These are phyloP conservation scores for Gari tellinella DNA, from an alignment of 2,888 invertebrate genomes.

Conservation along the genomic window DNA sequence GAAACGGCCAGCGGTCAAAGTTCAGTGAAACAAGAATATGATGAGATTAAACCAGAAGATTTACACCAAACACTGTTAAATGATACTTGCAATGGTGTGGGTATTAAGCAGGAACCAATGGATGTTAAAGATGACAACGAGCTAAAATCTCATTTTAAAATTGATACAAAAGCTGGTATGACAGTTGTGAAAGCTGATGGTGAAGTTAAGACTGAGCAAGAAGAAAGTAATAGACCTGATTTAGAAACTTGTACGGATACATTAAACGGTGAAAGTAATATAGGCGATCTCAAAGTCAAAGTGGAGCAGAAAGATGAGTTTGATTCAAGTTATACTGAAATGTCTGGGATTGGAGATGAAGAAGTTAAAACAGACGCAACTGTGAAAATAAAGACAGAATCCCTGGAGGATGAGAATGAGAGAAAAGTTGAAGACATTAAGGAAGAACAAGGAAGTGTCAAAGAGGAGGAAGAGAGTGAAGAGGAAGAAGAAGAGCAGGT, in stretches of 20 bases:
- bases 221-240: neutral
- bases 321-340: conserved; percentile 9
- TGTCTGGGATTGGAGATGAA: conserved; percentile 15
- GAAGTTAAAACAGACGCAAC: neutral
- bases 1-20: no score
- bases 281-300: conserved; percentile 1
- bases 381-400: neutral
- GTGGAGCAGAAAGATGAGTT: conserved; percentile 13
- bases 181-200: no score
- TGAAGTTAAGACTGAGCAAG: no score
- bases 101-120: no score
- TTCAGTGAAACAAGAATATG: no score
- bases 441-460: neutral
- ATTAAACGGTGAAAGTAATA: neutral
- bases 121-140: no score
- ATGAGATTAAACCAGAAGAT: no score
- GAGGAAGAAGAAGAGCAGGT: conserved; percentile 35
- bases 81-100: no score
- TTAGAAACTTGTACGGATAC: neutral
- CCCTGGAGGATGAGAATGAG: conserved; percentile 7
- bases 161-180: no score
- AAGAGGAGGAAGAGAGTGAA: conserved; percentile 5
- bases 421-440: neutral
- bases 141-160: no score
- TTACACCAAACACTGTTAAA: no score